Evolutionary conservation across 2,888 invertebrate genomes (phyloP).

Genomic region (Euplexia lucipara): DNA sequence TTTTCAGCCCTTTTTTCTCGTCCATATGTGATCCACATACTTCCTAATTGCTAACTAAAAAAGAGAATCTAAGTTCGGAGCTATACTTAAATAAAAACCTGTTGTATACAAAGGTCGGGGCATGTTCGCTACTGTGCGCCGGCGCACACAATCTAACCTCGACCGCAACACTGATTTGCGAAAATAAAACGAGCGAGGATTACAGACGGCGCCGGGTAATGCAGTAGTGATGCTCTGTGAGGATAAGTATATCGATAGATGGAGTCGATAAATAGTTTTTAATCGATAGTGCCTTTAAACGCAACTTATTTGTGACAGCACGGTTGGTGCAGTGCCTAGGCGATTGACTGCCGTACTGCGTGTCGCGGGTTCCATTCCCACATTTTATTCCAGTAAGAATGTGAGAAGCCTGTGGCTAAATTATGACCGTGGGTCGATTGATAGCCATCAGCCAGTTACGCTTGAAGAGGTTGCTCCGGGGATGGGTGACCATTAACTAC

Average conservation of each 20-base stretch:
- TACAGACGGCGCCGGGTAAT: constrained; percentile 87
- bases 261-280: constrained; percentile 10
- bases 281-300: too few species aligned
- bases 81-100: constrained; percentile 50
- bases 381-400: too few species aligned
- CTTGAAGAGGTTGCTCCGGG: too few species aligned
- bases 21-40: constrained; percentile 46
- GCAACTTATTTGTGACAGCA: too few species aligned
- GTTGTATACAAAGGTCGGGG: constrained; percentile 53
- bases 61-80: constrained; percentile 33
- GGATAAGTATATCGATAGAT: constrained; percentile 46
- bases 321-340: too few species aligned
- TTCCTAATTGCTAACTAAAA: constrained; percentile 56
- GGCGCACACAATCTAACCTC: constrained; percentile 75
- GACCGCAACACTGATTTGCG: constrained; percentile 87
- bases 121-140: constrained; percentile 69
- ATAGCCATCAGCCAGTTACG: too few species aligned
- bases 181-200: constrained; percentile 88
- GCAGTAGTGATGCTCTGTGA: constrained; percentile 76
- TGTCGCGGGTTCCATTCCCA: too few species aligned
- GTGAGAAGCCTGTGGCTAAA: too few species aligned
- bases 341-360: too few species aligned
- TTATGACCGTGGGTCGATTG: too few species aligned
- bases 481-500: too few species aligned
- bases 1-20: constrained; percentile 43